Evolutionary conservation across 2,888 invertebrate species (phyloP).

Genomic region (Macaria notata): DNA sequence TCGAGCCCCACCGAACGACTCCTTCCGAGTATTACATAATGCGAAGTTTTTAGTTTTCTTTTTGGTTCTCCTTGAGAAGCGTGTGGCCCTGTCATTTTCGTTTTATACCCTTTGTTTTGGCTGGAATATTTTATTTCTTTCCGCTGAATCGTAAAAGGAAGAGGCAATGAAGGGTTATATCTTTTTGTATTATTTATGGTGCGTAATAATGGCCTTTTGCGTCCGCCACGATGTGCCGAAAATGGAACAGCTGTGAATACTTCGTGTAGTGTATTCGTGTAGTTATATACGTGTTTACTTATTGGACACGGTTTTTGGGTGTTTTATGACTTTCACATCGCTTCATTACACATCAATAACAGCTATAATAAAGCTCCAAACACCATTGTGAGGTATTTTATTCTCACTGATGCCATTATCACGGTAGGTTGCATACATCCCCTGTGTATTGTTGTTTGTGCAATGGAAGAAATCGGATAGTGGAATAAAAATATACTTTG

Average conservation of each 20-base stretch:
- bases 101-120: conserved; percentile 78
- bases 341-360: conserved; percentile 29
- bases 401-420: conserved; percentile 51
- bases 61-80: conserved; percentile 67
- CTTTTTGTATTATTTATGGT: conserved; percentile 78
- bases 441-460: conserved; percentile 56
- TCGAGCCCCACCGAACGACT: conserved; percentile 70
- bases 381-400: conserved; percentile 34
- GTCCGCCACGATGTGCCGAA: conserved; percentile 53
- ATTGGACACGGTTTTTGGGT: conserved; percentile 33
- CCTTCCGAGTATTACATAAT: conserved; percentile 81
- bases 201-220: conserved; percentile 70
- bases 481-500: conserved; percentile 50
- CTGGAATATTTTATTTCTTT: conserved; percentile 77
- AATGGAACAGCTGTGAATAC: conserved; percentile 60
- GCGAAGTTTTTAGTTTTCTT: conserved; percentile 75
- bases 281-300: conserved; percentile 39
- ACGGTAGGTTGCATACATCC: conserved; percentile 55
- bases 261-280: conserved; percentile 24
- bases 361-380: conserved; percentile 33
- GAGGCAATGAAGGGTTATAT: conserved; percentile 79
- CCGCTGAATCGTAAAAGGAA: conserved; percentile 79
- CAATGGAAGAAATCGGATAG: conserved; percentile 64
- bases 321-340: conserved; percentile 18
- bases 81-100: conserved; percentile 79